These are phyloP conservation scores for Patella depressa DNA, from an alignment of 2,888 invertebrate species.

Conservation along the genomic window DNA sequence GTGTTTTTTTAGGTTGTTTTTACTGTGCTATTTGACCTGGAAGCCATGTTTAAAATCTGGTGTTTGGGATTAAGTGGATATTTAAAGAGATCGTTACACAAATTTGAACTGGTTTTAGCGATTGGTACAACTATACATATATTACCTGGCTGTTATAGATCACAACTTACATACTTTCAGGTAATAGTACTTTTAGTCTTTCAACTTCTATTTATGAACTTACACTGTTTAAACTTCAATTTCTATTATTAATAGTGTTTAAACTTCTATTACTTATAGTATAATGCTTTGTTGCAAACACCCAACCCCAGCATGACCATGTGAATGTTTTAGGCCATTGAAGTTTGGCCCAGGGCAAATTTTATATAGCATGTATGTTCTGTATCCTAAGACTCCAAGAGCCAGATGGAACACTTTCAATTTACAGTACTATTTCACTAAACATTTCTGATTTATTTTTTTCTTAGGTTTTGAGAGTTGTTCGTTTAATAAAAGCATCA, in stretches of 20 bases:
- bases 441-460: background rate
- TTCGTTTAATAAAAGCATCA: constrained; percentile 96
- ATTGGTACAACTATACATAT: constrained; percentile 95
- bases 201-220: no score
- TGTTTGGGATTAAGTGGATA: constrained; percentile 96
- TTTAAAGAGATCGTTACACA: constrained; percentile 95
- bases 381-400: no score
- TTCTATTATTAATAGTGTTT: no score
- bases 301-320: no score
- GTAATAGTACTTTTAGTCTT: constrained; percentile 71
- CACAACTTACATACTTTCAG: constrained; percentile 96
- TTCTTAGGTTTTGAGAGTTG: constrained; percentile 88
- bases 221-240: no score
- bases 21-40: constrained; percentile 92
- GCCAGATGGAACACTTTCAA: background rate
- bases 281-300: no score
- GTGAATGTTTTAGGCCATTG: no score
- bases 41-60: constrained; percentile 97
- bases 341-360: no score
- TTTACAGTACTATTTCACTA: background rate
- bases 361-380: background rate
- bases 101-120: constrained; percentile 94
- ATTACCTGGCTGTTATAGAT: constrained; percentile 88
- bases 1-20: constrained; percentile 83
- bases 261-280: no score